Evolutionary conservation across 2,113 vertebrate genomes (phyloP).

Genomic region (Falcunculus frontatus): DNA sequence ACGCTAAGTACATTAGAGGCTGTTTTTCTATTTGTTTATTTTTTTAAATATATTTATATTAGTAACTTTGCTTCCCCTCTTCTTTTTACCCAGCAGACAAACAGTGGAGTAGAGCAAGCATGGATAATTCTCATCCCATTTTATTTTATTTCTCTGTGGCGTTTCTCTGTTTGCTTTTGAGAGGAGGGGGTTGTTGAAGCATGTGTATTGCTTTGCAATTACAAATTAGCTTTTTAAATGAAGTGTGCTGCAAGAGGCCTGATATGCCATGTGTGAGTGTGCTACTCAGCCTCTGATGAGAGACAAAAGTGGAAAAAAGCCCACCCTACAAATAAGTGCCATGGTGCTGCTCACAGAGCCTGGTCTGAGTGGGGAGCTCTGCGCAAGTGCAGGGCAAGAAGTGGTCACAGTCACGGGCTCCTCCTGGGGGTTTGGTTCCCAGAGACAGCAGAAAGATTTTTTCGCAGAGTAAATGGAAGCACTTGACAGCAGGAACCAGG

Average conservation of each 20-base stretch:
- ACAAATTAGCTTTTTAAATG: slow-evolving; percentile 67
- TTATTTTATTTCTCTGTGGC: slow-evolving; percentile 51
- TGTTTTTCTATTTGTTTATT: background rate
- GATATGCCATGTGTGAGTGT: background rate
- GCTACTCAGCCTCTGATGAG: background rate
- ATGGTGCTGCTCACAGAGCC: background rate
- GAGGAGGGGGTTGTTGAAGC: slow-evolving; percentile 50
- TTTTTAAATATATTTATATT: slow-evolving; percentile 11
- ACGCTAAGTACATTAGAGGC: background rate
- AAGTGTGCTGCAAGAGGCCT: slow-evolving; percentile 55
- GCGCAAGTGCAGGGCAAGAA: background rate
- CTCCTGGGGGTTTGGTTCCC: background rate
- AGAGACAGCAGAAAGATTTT: background rate
- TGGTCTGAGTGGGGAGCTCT: background rate
- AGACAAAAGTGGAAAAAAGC: background rate
- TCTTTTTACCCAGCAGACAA: background rate
- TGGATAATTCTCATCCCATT: slow-evolving; percentile 42
- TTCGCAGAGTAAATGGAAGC: background rate
- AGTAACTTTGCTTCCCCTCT: background rate
- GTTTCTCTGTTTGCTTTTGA: slow-evolving; percentile 52
- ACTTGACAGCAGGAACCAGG: slow-evolving; percentile 9
- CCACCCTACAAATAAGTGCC: background rate
- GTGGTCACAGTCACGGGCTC: background rate
- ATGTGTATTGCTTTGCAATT: slow-evolving; percentile 58
- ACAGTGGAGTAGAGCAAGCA: background rate